These are phyloP conservation scores for Pristionchus mayeri DNA, from an alignment of 2,888 invertebrate genomes.

Conservation along the genomic window DNA sequence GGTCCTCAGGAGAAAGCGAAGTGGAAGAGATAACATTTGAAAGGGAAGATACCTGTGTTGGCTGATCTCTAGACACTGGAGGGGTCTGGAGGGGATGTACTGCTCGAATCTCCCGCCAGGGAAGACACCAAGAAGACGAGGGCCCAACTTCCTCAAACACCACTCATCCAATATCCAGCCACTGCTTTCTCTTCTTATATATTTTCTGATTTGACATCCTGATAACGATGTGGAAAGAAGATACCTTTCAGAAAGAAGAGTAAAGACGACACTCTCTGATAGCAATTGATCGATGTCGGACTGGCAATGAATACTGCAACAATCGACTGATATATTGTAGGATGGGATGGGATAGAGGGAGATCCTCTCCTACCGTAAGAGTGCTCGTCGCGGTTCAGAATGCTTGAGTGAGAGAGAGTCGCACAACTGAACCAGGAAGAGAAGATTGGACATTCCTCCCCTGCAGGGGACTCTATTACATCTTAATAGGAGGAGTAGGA, in stretches of 20 bases:
- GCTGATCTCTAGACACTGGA: slow-evolving; percentile 86
- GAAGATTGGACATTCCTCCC: slow-evolving; percentile 93
- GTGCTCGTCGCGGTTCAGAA: slow-evolving; percentile 59
- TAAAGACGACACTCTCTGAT: slow-evolving; percentile 95
- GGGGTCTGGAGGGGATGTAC: slow-evolving; percentile 85
- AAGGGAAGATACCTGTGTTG: slow-evolving; percentile 80
- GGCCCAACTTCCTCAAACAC: slow-evolving; percentile 91
- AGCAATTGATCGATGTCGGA: slow-evolving; percentile 87
- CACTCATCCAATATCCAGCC: slow-evolving; percentile 56
- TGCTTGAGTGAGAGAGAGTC: slow-evolving; percentile 48
- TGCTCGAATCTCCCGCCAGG: slow-evolving; percentile 85
- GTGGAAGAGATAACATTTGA: no score
- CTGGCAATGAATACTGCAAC: slow-evolving; percentile 61
- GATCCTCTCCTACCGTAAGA: slow-evolving; percentile 82
- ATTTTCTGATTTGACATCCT: not conserved
- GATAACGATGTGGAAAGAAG: not conserved
- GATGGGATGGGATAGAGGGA: not conserved
- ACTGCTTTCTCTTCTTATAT: not conserved
- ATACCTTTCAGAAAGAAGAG: slow-evolving; percentile 86
- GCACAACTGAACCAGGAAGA: slow-evolving; percentile 89
- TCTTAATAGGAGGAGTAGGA: slow-evolving; percentile 43
- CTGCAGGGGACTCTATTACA: slow-evolving; percentile 79
- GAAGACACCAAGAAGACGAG: slow-evolving; percentile 93
- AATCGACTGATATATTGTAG: no score
- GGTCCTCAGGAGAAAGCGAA: not conserved